Percentiles rank a stretch among this genome's conserved stretches.
Conservation (phyloP, 2,888 invertebrate genomes). For the Drosophila putrida region DNA sequence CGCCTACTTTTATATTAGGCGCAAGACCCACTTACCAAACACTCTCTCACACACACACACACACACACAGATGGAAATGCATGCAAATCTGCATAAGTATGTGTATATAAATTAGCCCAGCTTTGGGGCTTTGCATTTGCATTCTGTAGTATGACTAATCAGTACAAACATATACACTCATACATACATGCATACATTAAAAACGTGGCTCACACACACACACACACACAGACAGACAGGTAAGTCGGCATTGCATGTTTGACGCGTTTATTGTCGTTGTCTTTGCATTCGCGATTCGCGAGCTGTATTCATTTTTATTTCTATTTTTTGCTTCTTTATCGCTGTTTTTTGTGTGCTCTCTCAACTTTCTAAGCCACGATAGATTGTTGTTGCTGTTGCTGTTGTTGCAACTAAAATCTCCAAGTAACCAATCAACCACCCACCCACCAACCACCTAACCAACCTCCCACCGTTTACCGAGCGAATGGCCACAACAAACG, state of each 20-base stretch:
- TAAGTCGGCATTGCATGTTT: constrained; percentile 50
- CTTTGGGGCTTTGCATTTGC: constrained; percentile 58
- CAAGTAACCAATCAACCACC: constrained; percentile 18
- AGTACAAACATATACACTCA: constrained; percentile 40
- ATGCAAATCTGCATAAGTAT: constrained; percentile 44
- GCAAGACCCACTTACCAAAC: constrained; percentile 61
- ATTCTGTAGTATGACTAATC: constrained; percentile 74
- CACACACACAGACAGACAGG: constrained; percentile 7
- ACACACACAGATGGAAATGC: constrained; percentile 22
- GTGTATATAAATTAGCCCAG: constrained; percentile 69
- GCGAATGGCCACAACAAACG: constrained; percentile 52
- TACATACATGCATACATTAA: constrained; percentile 1
- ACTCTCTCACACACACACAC: constrained; percentile 35
- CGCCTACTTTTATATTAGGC: constrained; percentile 29
- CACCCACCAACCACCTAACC: constrained; percentile 31
- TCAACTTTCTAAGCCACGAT: constrained; percentile 57
- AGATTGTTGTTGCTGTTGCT: constrained; percentile 18
- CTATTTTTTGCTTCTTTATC: constrained; percentile 27
- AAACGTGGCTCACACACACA: constrained; percentile 13
- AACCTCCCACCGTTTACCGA: background rate
- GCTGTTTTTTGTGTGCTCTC: constrained; percentile 36
- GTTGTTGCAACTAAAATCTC: constrained; percentile 29
- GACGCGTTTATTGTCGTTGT: constrained; percentile 38
- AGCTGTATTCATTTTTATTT: constrained; percentile 36
- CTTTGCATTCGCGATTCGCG: constrained; percentile 37